These are phyloP conservation scores for Spodoptera litura DNA, from an alignment of 1,140 invertebrate species.

Conservation along the genomic window DNA sequence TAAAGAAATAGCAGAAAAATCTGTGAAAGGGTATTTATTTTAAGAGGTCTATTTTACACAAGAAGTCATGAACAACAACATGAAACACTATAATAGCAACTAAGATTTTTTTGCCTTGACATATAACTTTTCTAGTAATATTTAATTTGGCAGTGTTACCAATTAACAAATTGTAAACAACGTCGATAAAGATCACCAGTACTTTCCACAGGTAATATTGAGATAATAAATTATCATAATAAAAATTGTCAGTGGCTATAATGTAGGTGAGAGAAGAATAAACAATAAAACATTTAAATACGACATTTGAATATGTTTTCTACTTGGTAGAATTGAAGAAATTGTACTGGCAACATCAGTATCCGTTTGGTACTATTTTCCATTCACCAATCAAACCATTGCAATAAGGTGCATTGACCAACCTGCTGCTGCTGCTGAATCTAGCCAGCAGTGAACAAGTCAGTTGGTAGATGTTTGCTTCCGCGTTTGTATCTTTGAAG, in stretches of 20 bases:
- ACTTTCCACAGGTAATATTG: no score
- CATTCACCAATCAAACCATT: conserved; percentile 85
- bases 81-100: no score
- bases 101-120: no score
- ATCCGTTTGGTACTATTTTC: conserved; percentile 74
- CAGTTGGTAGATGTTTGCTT: conserved; percentile 83
- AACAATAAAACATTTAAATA: no score
- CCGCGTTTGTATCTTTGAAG: conserved; percentile 80
- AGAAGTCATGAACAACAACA: no score
- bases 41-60: not conserved
- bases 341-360: conserved; percentile 62
- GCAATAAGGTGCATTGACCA: conserved; percentile 84
- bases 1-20: not conserved
- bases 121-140: no score
- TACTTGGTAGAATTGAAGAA: conserved; percentile 35
- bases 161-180: no score
- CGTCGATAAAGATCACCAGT: no score
- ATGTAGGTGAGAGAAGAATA: not conserved
- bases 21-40: not conserved
- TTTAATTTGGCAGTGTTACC: no score
- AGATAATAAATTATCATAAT: no score
- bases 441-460: conserved; percentile 71
- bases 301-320: no score
- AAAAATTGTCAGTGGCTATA: no score
- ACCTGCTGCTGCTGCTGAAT: conserved; percentile 80